These are phyloP conservation scores for Chorisops tibialis DNA, from an alignment of 2,888 invertebrate species.

Conservation along the genomic window DNA sequence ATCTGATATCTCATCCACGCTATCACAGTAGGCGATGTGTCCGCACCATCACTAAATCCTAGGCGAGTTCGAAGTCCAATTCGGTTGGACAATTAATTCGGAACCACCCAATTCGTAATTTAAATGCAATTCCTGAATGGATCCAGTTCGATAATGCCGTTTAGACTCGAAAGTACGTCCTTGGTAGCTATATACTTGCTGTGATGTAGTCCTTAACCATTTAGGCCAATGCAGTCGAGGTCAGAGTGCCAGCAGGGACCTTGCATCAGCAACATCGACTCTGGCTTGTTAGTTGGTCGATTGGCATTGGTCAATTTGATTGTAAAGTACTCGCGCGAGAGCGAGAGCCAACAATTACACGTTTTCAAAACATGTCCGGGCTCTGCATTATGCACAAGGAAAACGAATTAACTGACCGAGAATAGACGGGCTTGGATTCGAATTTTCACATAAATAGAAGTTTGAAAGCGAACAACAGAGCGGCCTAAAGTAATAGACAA, in stretches of 20 bases:
- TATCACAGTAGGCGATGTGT: neutral
- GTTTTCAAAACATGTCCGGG: neutral
- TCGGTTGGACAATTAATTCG: slow-evolving; percentile 12
- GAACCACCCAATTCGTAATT: slow-evolving; percentile 18
- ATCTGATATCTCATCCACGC: neutral
- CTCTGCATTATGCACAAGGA: slow-evolving; percentile 6
- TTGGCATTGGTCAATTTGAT: neutral
- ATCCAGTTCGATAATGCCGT: neutral
- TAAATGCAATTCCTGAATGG: slow-evolving; percentile 3
- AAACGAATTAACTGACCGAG: slow-evolving; percentile 17
- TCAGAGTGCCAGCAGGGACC: neutral
- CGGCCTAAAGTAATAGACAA: no score
- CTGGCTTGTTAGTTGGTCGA: neutral
- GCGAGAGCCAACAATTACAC: neutral
- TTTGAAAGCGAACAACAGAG: no score
- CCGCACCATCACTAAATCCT: neutral
- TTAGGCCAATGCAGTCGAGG: neutral
- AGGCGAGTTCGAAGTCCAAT: slow-evolving; percentile 7
- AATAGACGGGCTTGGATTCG: slow-evolving; percentile 1
- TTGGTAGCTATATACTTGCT: no score
- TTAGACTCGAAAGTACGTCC: neutral
- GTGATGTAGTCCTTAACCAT: no score
- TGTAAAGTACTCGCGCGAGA: neutral
- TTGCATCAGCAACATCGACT: slow-evolving; percentile 2
- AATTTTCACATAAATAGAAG: no score